Base-by-base conservation (phyloP, 2,113 vertebrate genomes). In the Phrynocephalus versicolor region DNA sequence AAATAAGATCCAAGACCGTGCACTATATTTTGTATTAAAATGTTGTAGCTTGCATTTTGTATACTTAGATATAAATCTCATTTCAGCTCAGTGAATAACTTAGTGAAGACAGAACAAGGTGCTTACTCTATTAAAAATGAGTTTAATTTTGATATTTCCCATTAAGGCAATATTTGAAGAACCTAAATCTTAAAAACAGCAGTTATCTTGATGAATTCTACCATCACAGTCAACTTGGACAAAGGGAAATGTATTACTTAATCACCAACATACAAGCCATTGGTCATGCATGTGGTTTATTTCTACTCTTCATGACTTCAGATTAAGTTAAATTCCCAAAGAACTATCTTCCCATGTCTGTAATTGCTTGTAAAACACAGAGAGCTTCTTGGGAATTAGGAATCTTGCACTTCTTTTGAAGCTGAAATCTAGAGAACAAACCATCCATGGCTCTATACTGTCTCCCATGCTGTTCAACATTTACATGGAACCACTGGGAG, bases 291-390 rank as follows among this genome's bases (percentile, higher is more conserved):
- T n/a, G 19, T 57, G 70, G 12, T 2, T 25, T 0, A 41, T 23
- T 84, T 84, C 64, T 51, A 16, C 2, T 85, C 88, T 83, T 87
- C 13, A 72, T 67, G 27, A 2, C 73, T 91, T 85, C 67, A 64
- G 60, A 67, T 80, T 80, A 67, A 80, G 25, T 67, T 80, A 18
- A n/a, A 4, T 80, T 80, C 45, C n/a, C 62, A 45, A 7, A 37
- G n/a, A 14, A 27, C 14, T 7, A 67, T 15, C 67, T 80, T 23
- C 15, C 45, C 25, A n/a, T n/a, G 27, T 45, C 37, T 80, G 37
- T 18, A 80, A 18, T 67, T 23, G 37, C 67, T 18, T 74, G 67
- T 77, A 57, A 62, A 84, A 74, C 27, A 39, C 30, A 25, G 4
- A 25, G 77, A 76, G 0, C 13, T 80, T 64, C 37, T 64, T 87